Evolutionary conservation across 2,113 vertebrate species (phyloP).

Genomic region (Colius striatus): DNA sequence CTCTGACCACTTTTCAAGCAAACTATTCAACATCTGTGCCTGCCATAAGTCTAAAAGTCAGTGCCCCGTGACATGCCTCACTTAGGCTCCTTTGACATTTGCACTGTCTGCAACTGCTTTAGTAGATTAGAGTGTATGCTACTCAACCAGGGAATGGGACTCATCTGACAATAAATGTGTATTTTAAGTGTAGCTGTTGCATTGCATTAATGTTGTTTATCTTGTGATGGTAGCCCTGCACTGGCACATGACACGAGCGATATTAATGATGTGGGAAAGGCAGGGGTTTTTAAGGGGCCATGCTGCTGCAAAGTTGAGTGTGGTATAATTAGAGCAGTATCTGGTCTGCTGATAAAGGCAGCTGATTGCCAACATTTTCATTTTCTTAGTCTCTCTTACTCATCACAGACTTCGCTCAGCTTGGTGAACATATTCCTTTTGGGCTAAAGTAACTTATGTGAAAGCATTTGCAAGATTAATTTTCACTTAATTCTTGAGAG

Average conservation of each 20-base stretch:
- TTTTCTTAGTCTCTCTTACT: neutral
- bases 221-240: neutral
- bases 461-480: conserved; percentile 11
- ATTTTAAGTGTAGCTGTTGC: conserved; percentile 39
- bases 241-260: neutral
- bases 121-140: neutral
- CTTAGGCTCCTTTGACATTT: conserved; percentile 15
- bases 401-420: neutral
- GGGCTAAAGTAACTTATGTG: neutral
- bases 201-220: conserved; percentile 39
- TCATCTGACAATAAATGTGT: conserved; percentile 24
- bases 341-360: conserved; percentile 5
- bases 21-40: neutral
- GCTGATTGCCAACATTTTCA: neutral
- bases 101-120: neutral
- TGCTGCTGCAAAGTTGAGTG: neutral
- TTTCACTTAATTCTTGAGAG: neutral
- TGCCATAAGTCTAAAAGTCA: neutral
- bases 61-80: neutral
- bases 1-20: neutral
- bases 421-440: neutral
- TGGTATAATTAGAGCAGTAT: neutral
- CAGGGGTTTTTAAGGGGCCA: neutral
- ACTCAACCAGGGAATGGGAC: neutral
- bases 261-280: conserved; percentile 15